Conservation (phyloP, 2,888 invertebrate genomes). For the Philereme transversata region DNA sequence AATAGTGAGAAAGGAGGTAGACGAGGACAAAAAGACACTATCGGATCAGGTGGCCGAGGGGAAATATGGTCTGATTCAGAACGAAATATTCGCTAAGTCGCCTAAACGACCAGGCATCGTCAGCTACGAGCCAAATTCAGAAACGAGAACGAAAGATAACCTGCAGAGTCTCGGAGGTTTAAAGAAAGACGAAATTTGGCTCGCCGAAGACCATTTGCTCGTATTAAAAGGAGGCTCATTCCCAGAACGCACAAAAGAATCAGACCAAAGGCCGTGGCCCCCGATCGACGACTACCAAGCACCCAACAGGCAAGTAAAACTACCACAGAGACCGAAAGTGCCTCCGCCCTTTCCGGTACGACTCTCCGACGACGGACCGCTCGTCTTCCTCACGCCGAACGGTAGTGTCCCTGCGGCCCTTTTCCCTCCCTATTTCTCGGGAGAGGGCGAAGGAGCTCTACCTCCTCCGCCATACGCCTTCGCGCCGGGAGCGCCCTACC, state of each 20-base stretch:
- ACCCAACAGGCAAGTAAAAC: constrained; percentile 92
- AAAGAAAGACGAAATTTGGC: constrained; percentile 94
- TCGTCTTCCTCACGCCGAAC: constrained; percentile 93
- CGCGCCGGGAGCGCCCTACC: constrained; percentile 82
- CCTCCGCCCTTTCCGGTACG: constrained; percentile 97
- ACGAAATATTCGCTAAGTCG: constrained; percentile 89
- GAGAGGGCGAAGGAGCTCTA: constrained; percentile 83
- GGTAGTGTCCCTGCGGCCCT: constrained; percentile 88
- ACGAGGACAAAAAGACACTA: constrained; percentile 92
- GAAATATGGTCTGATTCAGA: constrained; percentile 94
- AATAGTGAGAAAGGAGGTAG: constrained; percentile 73
- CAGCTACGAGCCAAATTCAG: constrained; percentile 91
- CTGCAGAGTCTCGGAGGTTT: constrained; percentile 91
- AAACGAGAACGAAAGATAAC: constrained; percentile 90
- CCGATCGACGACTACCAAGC: constrained; percentile 94
- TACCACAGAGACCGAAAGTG: constrained; percentile 91
- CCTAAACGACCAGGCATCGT: constrained; percentile 91
- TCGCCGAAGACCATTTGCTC: constrained; percentile 93
- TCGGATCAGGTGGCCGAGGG: constrained; percentile 96
- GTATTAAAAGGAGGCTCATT: constrained; percentile 92
- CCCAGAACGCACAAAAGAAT: constrained; percentile 81
- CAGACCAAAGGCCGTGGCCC: constrained; percentile 86
- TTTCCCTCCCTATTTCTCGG: constrained; percentile 87
- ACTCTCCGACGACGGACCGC: constrained; percentile 92
- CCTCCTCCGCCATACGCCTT: constrained; percentile 83